phyloP scores from a whole-genome alignment of 2,888 invertebrate genomes.

The Napeogenes inachia region DNA sequence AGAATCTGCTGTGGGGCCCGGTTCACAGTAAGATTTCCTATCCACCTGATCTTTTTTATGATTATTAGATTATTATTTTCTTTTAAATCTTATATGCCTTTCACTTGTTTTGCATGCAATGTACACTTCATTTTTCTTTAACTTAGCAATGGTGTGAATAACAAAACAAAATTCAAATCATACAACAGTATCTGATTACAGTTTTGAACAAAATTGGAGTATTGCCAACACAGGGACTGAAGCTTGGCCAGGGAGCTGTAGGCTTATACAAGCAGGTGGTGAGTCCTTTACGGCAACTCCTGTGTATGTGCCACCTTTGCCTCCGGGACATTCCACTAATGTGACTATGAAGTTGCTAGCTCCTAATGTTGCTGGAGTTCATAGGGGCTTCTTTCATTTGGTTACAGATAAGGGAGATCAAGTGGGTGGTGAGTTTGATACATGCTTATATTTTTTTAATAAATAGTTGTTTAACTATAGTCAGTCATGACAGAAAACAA shows the following conservation, averaged over 20 bases:
- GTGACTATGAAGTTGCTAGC: slow-evolving; percentile 88
- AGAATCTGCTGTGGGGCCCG: slow-evolving; percentile 87
- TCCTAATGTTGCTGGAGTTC: slow-evolving; percentile 84
- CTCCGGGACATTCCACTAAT: slow-evolving; percentile 86
- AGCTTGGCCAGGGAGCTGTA: slow-evolving; percentile 91
- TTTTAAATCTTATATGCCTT: too few relatives aligned
- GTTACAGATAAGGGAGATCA: slow-evolving; percentile 90
- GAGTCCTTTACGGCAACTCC: slow-evolving; percentile 65
- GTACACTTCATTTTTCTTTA: too few relatives aligned
- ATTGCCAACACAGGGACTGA: slow-evolving; percentile 92
- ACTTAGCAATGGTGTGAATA: too few relatives aligned
- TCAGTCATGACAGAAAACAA: too few relatives aligned
- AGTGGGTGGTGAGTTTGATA: slow-evolving; percentile 87
- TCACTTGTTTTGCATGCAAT: too few relatives aligned
- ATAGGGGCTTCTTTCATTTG: slow-evolving; percentile 93
- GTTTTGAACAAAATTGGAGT: slow-evolving; percentile 92
- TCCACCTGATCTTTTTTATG: too few relatives aligned
- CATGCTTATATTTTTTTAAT: slow-evolving; percentile 5
- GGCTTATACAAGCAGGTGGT: slow-evolving; percentile 85
- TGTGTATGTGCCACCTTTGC: slow-evolving; percentile 82
- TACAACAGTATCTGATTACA: slow-evolving; percentile 43
- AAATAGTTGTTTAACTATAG: too few relatives aligned
- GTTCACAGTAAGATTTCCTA: slow-evolving; percentile 75
- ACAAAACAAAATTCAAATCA: slow-evolving; percentile 13
- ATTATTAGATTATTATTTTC: too few relatives aligned